phyloP scores from a whole-genome alignment of 2,113 vertebrate genomes.

The Cyphotilapia sp. region DNA sequence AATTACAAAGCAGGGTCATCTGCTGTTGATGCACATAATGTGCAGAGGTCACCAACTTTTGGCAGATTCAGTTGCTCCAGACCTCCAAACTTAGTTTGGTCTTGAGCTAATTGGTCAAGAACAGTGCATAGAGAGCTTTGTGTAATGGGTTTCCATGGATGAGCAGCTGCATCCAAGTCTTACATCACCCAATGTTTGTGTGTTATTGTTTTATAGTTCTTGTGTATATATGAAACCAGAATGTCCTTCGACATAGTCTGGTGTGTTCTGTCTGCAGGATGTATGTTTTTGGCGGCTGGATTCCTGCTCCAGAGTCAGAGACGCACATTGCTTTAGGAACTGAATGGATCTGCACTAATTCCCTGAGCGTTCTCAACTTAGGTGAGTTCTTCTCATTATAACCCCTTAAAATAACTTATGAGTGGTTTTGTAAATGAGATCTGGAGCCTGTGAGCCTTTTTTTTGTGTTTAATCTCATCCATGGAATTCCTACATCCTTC shows the following conservation, averaged over 20 bases:
- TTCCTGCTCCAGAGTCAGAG: conserved; percentile 77
- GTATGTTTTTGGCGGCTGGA: conserved; percentile 96
- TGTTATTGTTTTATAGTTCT: background rate
- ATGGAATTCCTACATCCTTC: background rate
- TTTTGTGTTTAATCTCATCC: background rate
- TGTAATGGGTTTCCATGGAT: background rate
- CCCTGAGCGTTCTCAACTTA: conserved; percentile 84
- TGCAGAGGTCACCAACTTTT: background rate
- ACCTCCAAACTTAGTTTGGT: background rate
- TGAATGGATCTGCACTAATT: conserved; percentile 91
- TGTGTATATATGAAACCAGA: background rate
- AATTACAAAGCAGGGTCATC: background rate
- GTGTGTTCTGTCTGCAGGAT: conserved; percentile 75
- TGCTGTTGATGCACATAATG: background rate
- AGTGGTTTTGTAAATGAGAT: background rate
- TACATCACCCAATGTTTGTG: background rate
- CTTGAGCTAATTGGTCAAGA: background rate
- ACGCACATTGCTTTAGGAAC: conserved; percentile 68
- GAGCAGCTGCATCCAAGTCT: background rate
- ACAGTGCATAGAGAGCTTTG: background rate
- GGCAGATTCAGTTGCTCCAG: background rate
- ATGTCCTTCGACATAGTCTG: background rate
- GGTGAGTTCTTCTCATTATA: conserved; percentile 70
- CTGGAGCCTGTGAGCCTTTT: background rate
- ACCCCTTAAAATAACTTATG: background rate